phyloP scores from a whole-genome alignment of 2,888 invertebrate species.

The Craniophora ligustri region DNA sequence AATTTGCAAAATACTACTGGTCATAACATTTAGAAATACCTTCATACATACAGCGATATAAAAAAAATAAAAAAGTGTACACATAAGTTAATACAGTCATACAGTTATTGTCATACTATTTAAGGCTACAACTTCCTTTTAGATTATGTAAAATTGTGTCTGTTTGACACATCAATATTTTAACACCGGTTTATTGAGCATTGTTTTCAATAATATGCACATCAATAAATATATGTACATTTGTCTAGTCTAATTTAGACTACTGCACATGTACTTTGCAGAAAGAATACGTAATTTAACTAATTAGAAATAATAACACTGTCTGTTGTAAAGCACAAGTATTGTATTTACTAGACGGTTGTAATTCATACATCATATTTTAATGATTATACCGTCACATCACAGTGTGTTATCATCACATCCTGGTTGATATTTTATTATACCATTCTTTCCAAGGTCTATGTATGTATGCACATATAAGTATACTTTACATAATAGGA shows the following conservation, averaged over 20 bases:
- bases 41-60: neutral
- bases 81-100: neutral
- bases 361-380: constrained; percentile 21
- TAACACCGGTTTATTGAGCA: too few relatives aligned
- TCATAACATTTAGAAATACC: too few relatives aligned
- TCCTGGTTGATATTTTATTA: constrained; percentile 48
- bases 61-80: too few relatives aligned
- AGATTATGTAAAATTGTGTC: neutral
- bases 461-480: neutral
- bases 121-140: neutral
- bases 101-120: neutral
- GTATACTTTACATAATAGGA: too few relatives aligned
- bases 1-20: too few relatives aligned
- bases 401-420: constrained; percentile 39
- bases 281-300: too few relatives aligned
- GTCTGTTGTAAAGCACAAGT: too few relatives aligned
- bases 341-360: neutral
- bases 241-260: neutral
- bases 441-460: constrained; percentile 21
- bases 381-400: constrained; percentile 29
- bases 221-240: too few relatives aligned
- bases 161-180: too few relatives aligned
- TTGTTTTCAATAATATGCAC: too few relatives aligned
- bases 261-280: too few relatives aligned
- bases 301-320: too few relatives aligned